Base-by-base conservation (phyloP, 2,888 invertebrate genomes). In the Andrena bucephala region DNA sequence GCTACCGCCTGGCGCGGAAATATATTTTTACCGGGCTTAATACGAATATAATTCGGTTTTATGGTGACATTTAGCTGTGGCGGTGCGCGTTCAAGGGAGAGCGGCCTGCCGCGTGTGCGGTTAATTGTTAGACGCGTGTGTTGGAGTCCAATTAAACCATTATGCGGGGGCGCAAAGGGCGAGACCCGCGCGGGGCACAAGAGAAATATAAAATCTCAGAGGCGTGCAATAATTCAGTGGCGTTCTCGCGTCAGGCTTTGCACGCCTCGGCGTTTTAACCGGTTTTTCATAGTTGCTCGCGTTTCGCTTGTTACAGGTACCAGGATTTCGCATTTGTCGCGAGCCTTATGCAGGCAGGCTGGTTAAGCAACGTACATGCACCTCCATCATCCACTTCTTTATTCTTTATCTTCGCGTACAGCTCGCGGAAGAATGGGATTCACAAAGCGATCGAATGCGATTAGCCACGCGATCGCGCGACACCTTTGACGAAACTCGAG, bases 81-180 rank as follows among this genome's bases (percentile, higher is more conserved):
- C 60, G 54, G 74, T 20, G 63, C 79, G 31, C 77, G 73, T 76
- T 69, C 87, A 65, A 52, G 83, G 75, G 84, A 67, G 77, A 48
- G 57, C 63, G 50, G 80, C 31, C 62, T 84, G 69, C 83, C 83
- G 31, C 83, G 87, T 86, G 81, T 80, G 80, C 82, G 85, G 82
- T 89, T 89, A 90, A 89, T 89, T 90, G 88, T 90, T 89, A 89
- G 84, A 88, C 86, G 72, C 81, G 83, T 87, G 78, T 84, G 88
- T 86, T 85, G 85, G 85, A 81, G 85, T 91, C 89, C 91, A 91
- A 91, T 92, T 92, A 91, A 91, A 87, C 89, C 87, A 89, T 92
- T 90, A 91, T 87, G 86, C 83, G 75, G 71, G 84, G 83, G 72
- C 77, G 83, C 65, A 74, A 81, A 83, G 77, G 82, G 79, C 70